Conservation (phyloP, 2,888 invertebrate genomes). For the Eustalomyia histrio region DNA sequence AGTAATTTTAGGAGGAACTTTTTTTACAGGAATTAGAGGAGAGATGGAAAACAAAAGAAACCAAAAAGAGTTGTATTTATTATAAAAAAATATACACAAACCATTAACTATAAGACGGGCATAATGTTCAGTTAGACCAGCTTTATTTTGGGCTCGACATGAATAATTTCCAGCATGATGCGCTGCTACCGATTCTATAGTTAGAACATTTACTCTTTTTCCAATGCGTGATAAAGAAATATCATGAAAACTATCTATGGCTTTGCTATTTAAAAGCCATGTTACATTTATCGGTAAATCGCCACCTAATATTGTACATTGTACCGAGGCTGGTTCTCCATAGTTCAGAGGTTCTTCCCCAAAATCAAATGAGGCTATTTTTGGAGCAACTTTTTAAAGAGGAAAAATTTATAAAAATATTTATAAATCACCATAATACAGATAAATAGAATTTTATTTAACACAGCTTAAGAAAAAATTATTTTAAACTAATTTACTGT, state of each 20-base stretch:
- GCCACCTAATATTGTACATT: constrained; percentile 83
- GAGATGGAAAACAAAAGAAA: constrained; percentile 36
- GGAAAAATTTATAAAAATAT: background rate
- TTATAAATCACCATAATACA: too few relatives aligned
- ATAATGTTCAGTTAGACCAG: constrained; percentile 82
- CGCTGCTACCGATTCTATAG: constrained; percentile 81
- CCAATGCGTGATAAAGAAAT: constrained; percentile 82
- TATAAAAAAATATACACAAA: constrained; percentile 68
- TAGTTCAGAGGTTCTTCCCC: constrained; percentile 83
- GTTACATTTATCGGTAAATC: constrained; percentile 84
- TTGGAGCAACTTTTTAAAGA: constrained; percentile 80
- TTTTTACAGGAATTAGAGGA: constrained; percentile 24
- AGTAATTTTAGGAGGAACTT: constrained; percentile 81
- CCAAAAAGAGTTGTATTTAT: constrained; percentile 24
- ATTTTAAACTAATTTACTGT: too few relatives aligned
- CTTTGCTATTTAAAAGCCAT: constrained; percentile 81
- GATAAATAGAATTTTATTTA: too few relatives aligned
- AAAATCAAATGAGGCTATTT: constrained; percentile 82
- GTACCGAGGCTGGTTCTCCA: constrained; percentile 82
- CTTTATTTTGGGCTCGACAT: constrained; percentile 85
- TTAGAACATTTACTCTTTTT: constrained; percentile 84
- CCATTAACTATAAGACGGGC: constrained; percentile 83
- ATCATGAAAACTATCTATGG: constrained; percentile 78
- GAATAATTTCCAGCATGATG: constrained; percentile 85
- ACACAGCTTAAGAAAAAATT: too few relatives aligned